Conservation (phyloP, 2,113 vertebrate species). For the Rhea americana region DNA sequence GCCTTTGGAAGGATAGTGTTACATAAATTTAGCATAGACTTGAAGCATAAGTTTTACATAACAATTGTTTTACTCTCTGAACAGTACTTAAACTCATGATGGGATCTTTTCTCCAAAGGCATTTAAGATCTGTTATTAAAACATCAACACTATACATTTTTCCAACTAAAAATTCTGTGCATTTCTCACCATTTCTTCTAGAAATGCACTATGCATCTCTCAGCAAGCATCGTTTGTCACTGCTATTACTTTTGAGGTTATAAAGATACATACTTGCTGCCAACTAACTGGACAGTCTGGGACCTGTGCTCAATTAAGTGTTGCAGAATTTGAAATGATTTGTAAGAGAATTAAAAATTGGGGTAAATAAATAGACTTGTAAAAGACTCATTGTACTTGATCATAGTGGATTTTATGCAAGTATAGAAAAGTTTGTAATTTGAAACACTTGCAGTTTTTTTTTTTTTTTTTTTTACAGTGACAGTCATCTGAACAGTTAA, state of each 20-base stretch:
- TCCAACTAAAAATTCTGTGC: neutral
- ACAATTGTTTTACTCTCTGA: neutral
- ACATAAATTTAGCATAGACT: neutral
- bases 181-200: neutral
- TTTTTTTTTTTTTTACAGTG: neutral
- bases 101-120: neutral
- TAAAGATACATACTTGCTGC: accelerated
- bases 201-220: neutral
- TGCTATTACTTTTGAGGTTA: neutral
- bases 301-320: neutral
- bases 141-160: neutral
- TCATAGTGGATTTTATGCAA: neutral
- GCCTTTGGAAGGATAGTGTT: neutral
- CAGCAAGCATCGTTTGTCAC: accelerated
- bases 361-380: neutral
- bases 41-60: neutral
- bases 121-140: neutral
- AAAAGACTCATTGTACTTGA: neutral
- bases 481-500: neutral
- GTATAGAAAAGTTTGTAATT: neutral
- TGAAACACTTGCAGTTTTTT: neutral
- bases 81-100: neutral
- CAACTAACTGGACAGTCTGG: neutral
- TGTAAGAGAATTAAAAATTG: neutral
- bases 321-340: neutral